Evolutionary conservation across 2,888 invertebrate genomes (phyloP), one percentile per base, ranked within the genome.

Genomic region (Linyphia triangularis): DNA sequence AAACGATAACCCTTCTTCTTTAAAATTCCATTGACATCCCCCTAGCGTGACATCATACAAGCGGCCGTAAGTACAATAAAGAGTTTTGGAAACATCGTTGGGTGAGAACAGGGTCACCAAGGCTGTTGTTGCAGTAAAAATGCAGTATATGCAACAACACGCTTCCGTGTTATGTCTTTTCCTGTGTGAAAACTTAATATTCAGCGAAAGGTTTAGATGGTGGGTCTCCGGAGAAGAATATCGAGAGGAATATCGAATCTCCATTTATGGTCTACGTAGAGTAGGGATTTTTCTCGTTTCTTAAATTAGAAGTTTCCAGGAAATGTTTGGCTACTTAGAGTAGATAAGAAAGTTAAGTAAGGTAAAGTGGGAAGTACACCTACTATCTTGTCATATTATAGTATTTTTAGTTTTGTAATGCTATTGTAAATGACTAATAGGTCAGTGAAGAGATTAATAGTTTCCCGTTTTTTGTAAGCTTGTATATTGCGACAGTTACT

Each of bases 131-230:
- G 84, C 69, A 37, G 75, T 77, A 85, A 85, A 85, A 85, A 85
- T 77, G 57, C 57, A 43, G 72, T 65, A 22, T 75, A 77, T 67
- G 67, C 75, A 67, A 77, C 75, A 67, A 85, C 83, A 83, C 84
- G 84, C 73, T 67, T 75, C 77, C 65, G 40, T 77, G 84, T 85
- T 85, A 77, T 85, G 67, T 67, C 65, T 75, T 67, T 85, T 85
- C 84, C 84, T 85, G 75, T 43, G 75, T 85, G 84, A 85, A 85
- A 85, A 77, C 84, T 85, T 77, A 85, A 85, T 85, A 85, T 85
- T 75, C 75, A 57, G 63, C 67, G n/a, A 33, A 28, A 59, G 77
- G 61, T 77, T 85, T 77, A 75, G 75, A 65, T 28, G 19, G 19
- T 37, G 67, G n/a, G 33, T n/a, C n/a, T n/a, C 26, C 65, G 5